These are phyloP conservation scores for Gobio gobio DNA, from an alignment of 2,113 vertebrate species.

Conservation along the genomic window DNA sequence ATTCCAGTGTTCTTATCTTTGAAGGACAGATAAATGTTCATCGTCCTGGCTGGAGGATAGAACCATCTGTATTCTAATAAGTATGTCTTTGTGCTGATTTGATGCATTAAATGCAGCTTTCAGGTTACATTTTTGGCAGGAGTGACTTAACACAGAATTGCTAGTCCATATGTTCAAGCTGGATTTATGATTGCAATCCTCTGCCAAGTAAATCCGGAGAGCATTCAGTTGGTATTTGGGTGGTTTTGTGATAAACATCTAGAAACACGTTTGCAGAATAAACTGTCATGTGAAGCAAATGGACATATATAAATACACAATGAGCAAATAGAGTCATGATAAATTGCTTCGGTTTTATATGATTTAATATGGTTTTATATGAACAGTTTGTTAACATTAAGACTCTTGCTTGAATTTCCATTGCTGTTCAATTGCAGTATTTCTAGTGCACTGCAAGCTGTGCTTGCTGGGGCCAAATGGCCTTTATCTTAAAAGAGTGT, in stretches of 20 bases:
- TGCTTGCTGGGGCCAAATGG: neutral
- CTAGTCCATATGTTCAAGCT: slow-evolving; percentile 35
- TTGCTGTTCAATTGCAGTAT: too few relatives aligned
- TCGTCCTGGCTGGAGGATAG: slow-evolving; percentile 18
- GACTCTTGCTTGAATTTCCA: neutral
- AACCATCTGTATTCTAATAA: slow-evolving; percentile 39
- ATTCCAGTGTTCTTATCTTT: slow-evolving; percentile 8
- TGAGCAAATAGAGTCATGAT: neutral
- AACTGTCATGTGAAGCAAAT: slow-evolving; percentile 11
- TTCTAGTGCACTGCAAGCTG: neutral
- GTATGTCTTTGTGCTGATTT: slow-evolving; percentile 34
- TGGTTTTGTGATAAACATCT: slow-evolving; percentile 35
- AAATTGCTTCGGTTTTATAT: neutral
- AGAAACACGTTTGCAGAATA: slow-evolving; percentile 32
- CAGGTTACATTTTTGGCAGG: slow-evolving; percentile 33
- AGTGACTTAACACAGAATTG: slow-evolving; percentile 21
- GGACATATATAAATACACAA: slow-evolving; percentile 11
- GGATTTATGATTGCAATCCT: slow-evolving; percentile 14
- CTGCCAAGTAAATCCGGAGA: slow-evolving; percentile 27
- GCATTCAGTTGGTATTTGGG: neutral
- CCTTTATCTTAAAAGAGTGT: slow-evolving; percentile 12
- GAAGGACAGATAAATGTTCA: neutral
- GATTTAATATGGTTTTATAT: neutral
- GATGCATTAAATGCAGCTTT: slow-evolving; percentile 22
- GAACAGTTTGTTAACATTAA: neutral